A percentile compares a stretch with the other conserved stretches of the same genome.
phyloP scores from a whole-genome alignment of 2,888 invertebrate genomes.

The Gari tellinella region DNA sequence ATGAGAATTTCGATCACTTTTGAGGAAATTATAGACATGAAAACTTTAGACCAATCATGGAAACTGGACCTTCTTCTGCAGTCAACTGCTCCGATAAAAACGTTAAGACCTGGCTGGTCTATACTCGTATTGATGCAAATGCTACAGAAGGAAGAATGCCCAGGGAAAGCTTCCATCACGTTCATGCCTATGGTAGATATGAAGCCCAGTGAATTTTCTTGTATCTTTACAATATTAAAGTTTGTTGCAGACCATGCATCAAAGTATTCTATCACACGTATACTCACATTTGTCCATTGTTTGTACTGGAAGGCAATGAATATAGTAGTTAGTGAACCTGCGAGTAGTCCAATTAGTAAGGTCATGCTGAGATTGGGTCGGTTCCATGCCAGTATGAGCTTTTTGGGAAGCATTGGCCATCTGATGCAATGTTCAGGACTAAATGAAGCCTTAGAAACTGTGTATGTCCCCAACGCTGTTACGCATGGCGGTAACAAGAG shows the following conservation, averaged over 20 bases:
- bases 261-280: no score
- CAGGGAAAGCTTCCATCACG: slow-evolving; percentile 53
- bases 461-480: neutral
- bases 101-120: no score
- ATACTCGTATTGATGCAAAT: no score
- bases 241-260: slow-evolving; percentile 23
- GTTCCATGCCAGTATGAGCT: neutral
- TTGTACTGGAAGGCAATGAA: slow-evolving; percentile 57
- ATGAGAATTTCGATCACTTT: no score
- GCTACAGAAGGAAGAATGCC: slow-evolving; percentile 32
- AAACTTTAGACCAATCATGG: no score
- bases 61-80: no score
- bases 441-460: neutral
- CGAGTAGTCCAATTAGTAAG: neutral
- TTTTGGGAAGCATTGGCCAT: no score
- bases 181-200: slow-evolving; percentile 66
- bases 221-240: slow-evolving; percentile 45
- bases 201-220: slow-evolving; percentile 53
- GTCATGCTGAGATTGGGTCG: slow-evolving; percentile 42
- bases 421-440: neutral
- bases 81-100: no score
- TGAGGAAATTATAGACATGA: no score
- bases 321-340: neutral
- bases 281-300: slow-evolving; percentile 62
- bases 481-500: no score